phyloP scores from a whole-genome alignment of 1,140 invertebrate genomes.

The Drosophila leontia region DNA sequence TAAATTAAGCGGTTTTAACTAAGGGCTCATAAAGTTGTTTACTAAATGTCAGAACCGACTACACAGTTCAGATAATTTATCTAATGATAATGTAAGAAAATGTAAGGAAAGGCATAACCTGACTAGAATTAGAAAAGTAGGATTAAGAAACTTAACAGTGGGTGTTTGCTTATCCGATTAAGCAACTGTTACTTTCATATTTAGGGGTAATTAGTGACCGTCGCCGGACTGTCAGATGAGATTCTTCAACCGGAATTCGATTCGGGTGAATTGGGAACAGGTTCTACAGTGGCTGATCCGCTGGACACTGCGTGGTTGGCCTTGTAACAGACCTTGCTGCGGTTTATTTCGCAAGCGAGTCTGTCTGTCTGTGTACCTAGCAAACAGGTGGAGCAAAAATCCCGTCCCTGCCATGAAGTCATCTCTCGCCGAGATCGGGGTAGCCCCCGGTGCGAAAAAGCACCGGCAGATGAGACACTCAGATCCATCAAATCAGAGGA shows the following conservation, averaged over 20 bases:
- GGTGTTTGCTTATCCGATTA: background rate
- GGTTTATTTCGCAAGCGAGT: constrained; percentile 37
- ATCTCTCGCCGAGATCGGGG: constrained; percentile 30
- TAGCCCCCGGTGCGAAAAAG: constrained; percentile 33
- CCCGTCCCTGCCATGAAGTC: constrained; percentile 38
- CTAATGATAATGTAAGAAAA: background rate
- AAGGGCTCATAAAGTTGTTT: background rate
- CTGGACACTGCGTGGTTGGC: constrained; percentile 46
- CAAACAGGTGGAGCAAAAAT: constrained; percentile 46
- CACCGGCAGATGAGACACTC: constrained; percentile 13
- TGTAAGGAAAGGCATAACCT: background rate
- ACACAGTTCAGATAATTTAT: background rate
- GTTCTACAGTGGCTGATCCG: constrained; percentile 51
- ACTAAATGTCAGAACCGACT: background rate
- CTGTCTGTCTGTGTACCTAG: constrained; percentile 22
- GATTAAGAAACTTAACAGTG: background rate
- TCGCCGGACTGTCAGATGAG: constrained; percentile 12
- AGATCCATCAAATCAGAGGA: background rate
- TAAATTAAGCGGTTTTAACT: background rate
- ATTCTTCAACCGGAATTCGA: constrained; percentile 70
- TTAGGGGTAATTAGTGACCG: constrained; percentile 15
- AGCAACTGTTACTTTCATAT: background rate
- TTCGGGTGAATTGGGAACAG: constrained; percentile 63
- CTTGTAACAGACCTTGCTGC: constrained; percentile 72
- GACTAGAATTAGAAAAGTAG: background rate